A percentile compares a stretch with the other conserved stretches of the same genome.
Conservation (phyloP, 2,888 invertebrate species). For the Myopa testacea region DNA sequence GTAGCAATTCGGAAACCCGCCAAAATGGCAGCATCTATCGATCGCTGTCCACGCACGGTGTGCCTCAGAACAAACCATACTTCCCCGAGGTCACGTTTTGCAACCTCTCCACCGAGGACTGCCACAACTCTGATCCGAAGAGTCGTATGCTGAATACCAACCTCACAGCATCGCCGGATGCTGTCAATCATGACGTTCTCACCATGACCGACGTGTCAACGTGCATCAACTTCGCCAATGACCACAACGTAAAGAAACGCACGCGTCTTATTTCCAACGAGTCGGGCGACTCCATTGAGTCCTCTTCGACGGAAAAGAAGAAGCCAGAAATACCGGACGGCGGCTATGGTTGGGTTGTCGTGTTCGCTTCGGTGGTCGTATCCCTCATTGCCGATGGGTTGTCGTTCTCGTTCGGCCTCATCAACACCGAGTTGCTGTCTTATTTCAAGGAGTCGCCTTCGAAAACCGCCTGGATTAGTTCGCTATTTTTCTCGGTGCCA, state of each 20-base stretch:
- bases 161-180: conserved; percentile 55
- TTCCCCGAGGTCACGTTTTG: conserved; percentile 68
- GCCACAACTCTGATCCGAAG: conserved; percentile 49
- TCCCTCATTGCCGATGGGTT: conserved; percentile 94
- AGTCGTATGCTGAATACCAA: conserved; percentile 53
- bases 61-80: conserved; percentile 53
- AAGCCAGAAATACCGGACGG: conserved; percentile 67
- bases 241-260: conserved; percentile 55
- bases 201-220: conserved; percentile 36
- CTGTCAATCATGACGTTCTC: conserved; percentile 42
- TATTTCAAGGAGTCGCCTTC: conserved; percentile 86
- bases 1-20: conserved; percentile 42
- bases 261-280: conserved; percentile 65
- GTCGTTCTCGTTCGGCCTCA: conserved; percentile 91
- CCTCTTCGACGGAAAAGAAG: conserved; percentile 64
- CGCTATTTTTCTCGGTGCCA: conserved; percentile 90
- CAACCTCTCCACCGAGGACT: conserved; percentile 61
- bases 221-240: conserved; percentile 42
- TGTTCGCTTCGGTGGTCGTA: conserved; percentile 84
- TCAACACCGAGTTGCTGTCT: conserved; percentile 84
- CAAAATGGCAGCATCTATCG: conserved; percentile 55
- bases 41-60: conserved; percentile 41
- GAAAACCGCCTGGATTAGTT: conserved; percentile 90
- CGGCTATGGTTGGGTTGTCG: conserved; percentile 73
- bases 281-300: conserved; percentile 66